Evolutionary conservation across 2,888 invertebrate genomes (phyloP), one percentile per base, ranked within the genome.

Genomic region (Crepidodera aurea): DNA sequence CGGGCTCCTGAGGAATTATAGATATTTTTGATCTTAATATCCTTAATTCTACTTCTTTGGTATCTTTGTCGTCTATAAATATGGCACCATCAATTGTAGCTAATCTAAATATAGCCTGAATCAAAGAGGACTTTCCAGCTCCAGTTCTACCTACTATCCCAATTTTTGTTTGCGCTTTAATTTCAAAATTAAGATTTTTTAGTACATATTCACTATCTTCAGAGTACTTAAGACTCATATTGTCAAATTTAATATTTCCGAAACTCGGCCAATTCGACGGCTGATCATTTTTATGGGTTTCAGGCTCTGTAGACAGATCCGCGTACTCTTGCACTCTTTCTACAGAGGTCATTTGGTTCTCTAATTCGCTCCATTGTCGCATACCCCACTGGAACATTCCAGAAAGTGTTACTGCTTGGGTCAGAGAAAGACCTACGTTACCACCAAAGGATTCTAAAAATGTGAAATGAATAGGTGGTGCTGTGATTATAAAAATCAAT

Each of bases 291-390:
- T 84, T 84, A 1, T 46, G 13, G 1, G 27, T 29, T 37, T 69
- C 85, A 12, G 90, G 90, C 75, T 92, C 92, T 0, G 88, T 84
- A 19, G 87, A 86, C 22, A 94, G 83, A 48, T 87, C 85, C 0
- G 88, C 86, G 76, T 95, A 96, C 73, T 94, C 94, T 8, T 92
- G 70, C 1, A 91, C 85, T 78, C 95, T 86, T 81, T 97, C 97
- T 0, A 97, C 95, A 5, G 92, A 90, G 3, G 92, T 93, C 92
- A 93, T 92, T 71, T 90, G 91, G 75, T 93, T 94, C 77, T 79
- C 92, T 6, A 93, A 79, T 78, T 96, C 96, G 0, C 95, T 93
- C 71, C 94, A 93, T 79, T 96, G 96, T 7, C 96, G 84, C 65
- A 87, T 84, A 3, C 84, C 85, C 85, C 86, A 86, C 73, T 86